Evolutionary conservation across 2,797 vertebrate genomes (phyloP).

Genomic region (Manis crassicaudata): DNA sequence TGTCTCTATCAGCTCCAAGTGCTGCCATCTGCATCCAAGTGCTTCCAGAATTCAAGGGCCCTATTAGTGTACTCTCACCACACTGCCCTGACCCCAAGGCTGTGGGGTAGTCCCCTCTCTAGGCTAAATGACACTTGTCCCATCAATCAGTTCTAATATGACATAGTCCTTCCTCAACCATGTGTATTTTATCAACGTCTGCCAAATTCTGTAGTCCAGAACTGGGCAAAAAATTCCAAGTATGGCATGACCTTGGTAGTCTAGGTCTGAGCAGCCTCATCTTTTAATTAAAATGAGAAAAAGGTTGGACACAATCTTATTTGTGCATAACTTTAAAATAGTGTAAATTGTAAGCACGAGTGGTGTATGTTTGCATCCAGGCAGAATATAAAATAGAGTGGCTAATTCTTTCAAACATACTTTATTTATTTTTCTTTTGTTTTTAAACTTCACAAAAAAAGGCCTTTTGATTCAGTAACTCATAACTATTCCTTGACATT

Average conservation of each 20-base stretch:
- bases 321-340: neutral
- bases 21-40: neutral
- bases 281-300: conserved; percentile 59
- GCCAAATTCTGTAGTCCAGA: neutral
- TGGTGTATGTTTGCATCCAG: neutral
- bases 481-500: neutral
- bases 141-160: neutral
- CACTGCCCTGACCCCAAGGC: neutral
- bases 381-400: neutral
- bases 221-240: neutral
- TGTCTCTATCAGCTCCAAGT: neutral
- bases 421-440: neutral
- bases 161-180: neutral
- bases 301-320: conserved; percentile 10
- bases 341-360: neutral
- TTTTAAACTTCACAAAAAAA: neutral
- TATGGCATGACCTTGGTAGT: neutral
- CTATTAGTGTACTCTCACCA: neutral
- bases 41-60: neutral
- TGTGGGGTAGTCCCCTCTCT: too few relatives aligned
- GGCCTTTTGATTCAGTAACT: neutral
- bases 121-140: neutral
- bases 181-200: neutral
- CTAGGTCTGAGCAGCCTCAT: conserved; percentile 2
- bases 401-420: neutral